phyloP scores from a whole-genome alignment of 2,797 vertebrate species.

The Onychomys torridus region DNA sequence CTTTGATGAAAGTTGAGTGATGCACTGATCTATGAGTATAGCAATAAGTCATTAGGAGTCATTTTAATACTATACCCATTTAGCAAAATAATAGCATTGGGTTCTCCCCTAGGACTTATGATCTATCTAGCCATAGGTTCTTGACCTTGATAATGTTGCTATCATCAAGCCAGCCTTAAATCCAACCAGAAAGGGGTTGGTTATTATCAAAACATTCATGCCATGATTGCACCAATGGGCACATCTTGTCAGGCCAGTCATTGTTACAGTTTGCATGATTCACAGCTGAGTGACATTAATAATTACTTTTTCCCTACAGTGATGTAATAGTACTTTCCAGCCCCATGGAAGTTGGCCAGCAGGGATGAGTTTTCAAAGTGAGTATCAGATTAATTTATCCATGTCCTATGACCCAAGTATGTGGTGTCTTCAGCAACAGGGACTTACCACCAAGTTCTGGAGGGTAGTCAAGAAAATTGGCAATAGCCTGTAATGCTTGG shows the following conservation, averaged over 20 bases:
- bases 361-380: not conserved
- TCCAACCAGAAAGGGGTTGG: not conserved
- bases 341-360: not conserved
- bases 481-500: no score
- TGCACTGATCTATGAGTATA: not conserved
- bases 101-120: not conserved
- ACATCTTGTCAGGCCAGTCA: not conserved
- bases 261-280: no score
- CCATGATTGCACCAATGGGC: not conserved
- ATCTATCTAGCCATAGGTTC: not conserved
- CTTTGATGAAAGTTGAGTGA: not conserved
- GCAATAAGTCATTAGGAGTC: not conserved
- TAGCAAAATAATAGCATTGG: no score
- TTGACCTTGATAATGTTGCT: not conserved
- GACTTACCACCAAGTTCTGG: not conserved
- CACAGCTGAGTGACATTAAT: no score
- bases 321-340: not conserved
- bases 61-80: not conserved
- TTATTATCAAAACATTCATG: not conserved
- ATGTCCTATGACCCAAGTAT: not conserved
- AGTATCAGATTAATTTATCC: not conserved
- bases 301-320: no score
- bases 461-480: not conserved
- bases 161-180: not conserved
- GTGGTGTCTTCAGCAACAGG: not conserved